A percentile compares a stretch with the other conserved stretches of the same genome.
Evolutionary conservation across 2,113 vertebrate genomes (phyloP).

Genomic region (Aviceda subcristata): DNA sequence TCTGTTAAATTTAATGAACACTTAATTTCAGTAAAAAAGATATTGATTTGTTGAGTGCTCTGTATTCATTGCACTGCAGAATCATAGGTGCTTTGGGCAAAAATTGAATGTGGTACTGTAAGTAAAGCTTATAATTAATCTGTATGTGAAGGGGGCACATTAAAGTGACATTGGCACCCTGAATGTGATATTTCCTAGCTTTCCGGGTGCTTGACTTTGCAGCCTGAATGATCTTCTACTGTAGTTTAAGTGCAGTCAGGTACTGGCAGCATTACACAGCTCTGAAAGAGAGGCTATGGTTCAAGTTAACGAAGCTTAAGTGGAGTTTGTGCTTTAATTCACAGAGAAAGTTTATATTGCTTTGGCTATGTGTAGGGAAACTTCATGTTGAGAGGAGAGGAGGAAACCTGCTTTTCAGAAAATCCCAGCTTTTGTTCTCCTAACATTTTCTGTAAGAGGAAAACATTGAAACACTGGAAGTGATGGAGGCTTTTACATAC

Average conservation of each 20-base stretch:
- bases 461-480: background rate
- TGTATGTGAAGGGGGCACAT: background rate
- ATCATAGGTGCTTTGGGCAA: background rate
- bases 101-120: background rate
- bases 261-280: background rate
- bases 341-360: background rate
- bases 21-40: background rate
- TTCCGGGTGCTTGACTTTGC: background rate
- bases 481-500: background rate
- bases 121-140: background rate
- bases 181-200: background rate
- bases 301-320: background rate
- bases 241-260: background rate
- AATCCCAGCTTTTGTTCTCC: background rate
- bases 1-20: background rate
- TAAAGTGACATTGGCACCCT: background rate
- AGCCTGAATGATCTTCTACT: background rate
- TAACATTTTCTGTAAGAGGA: background rate
- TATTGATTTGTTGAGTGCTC: background rate
- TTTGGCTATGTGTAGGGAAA: background rate
- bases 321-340: background rate
- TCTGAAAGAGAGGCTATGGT: background rate
- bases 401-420: background rate
- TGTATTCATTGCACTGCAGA: background rate
- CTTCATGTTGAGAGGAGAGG: background rate